Evolutionary conservation across 2,888 invertebrate species (phyloP), one percentile per base, ranked within the genome.

Genomic region (Agrotis exclamationis): DNA sequence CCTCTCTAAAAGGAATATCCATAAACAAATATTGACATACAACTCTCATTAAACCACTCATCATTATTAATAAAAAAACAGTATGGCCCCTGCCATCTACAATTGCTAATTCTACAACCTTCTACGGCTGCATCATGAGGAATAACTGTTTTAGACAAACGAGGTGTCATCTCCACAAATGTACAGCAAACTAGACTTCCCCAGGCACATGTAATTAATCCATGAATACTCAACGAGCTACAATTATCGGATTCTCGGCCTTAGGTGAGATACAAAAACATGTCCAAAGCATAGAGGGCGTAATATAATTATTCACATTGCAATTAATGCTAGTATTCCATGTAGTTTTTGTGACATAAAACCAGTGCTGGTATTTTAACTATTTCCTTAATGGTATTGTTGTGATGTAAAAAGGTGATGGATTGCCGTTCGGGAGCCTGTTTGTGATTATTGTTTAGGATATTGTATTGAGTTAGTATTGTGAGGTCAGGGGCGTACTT

Each of bases 371-470:
- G 91, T 82, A 91, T 89, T 92, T 91, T 90, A 92, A 93, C 89
- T 88, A 92, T 92, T 90, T 91, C 91, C 92, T 88, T 90, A 87
- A 83, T 69, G 64, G 87, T 85, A 83, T 82, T 82, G 84, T 89
- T 86, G 70, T 76, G 83, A 87, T 88, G 70, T 84, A 89, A 76
- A 73, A 74, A 74, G 69, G 47, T 66, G 85, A 77, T 67, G 67
- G 79, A 79, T 79, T 24, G 74, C 50, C 63, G 57, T 58, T 63
- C 65, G 60, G 66, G 18, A 56, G 53, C 54, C 64, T 18, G 65
- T 62, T 54, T 22, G 63, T 71, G 71, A 58, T 74, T 56, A 74
- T 80, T 76, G 65, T 77, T 39, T 76, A 66, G 68, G 39, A 66
- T 77, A 62, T 82, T 28, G 51, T 63, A 60, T 54, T 66, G 57